Evolutionary conservation across 2,113 vertebrate species (phyloP), one percentile per base, ranked within the genome.

Genomic region (Scortum barcoo): DNA sequence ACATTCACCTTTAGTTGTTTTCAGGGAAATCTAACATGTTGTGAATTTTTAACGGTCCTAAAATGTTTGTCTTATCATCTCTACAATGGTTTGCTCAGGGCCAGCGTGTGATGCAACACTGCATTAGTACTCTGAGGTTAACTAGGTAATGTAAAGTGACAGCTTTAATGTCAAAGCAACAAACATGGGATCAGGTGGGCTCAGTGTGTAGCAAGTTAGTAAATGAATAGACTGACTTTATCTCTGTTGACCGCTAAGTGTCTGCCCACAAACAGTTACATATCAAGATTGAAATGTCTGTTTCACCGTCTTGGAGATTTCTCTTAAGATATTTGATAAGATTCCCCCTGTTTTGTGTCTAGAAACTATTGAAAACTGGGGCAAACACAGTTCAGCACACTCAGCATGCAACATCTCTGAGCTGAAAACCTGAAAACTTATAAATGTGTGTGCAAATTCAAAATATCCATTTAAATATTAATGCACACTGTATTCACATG

Each of bases 181-280:
- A 36, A 71, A 26, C 10, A 33, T 20, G 1, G 9, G 51, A 16
- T 62, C 56, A 76, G 28, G 40, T 48, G n/a, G n/a, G n/a, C n/a
- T n/a, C n/a, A n/a, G n/a, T n/a, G n/a, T n/a, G n/a, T n/a, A n/a
- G n/a, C n/a, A n/a, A n/a, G n/a, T n/a, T n/a, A n/a, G n/a, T 40
- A 48, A 79, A 84, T 78, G 17, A 51, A 14, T 84, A 46, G 33
- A 56, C 56, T 28, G 16, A 46, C 38, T 36, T n/a, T 68, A 60
- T 46, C 33, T 33, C 53, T 14, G 14, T n/a, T 63, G 17, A 60
- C 9, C 4, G 7, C 56, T 9, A 19, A 17, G 16, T 22, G 4
- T 48, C 12, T 28, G 7, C 13, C 14, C 33, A 3, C 48, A 62
- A 62, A 82, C 17, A 6, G 7, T n/a, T 14, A 46, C 46, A 38